These are phyloP conservation scores for rat (Rattus norvegicus) DNA, from an alignment of 2,113 vertebrate species.

Conservation along the genomic window DNA sequence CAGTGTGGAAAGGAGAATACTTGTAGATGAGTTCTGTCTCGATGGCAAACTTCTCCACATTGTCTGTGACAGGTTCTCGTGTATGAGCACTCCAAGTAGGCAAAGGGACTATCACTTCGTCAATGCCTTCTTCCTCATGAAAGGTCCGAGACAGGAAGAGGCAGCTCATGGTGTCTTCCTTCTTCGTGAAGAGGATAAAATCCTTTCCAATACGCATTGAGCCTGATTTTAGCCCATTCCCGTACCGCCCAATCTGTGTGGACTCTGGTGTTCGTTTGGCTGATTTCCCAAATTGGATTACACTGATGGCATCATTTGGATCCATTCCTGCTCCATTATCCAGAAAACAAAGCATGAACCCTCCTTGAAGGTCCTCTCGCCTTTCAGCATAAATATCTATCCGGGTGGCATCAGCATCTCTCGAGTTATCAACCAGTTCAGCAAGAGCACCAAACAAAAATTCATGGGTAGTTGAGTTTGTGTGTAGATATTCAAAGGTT, in stretches of 20 bases:
- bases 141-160: slow-evolving; percentile 97
- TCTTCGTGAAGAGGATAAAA: slow-evolving; percentile 98
- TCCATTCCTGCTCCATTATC: slow-evolving; percentile 99
- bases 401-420: slow-evolving; percentile 97
- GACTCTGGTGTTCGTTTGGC: slow-evolving; percentile 96
- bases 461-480: slow-evolving; percentile 93
- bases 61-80: slow-evolving; percentile 91
- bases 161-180: slow-evolving; percentile 93
- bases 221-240: slow-evolving; percentile 99
- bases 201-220: slow-evolving; percentile 99
- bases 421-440: slow-evolving; percentile 98
- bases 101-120: slow-evolving; percentile 98
- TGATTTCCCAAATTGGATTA: slow-evolving; percentile 99
- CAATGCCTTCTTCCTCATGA: slow-evolving; percentile 98
- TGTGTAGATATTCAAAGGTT: slow-evolving; percentile 15
- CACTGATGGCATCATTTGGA: slow-evolving; percentile 94
- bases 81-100: slow-evolving; percentile 93
- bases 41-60: slow-evolving; percentile 96
- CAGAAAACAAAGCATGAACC: slow-evolving; percentile 97
- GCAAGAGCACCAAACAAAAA: slow-evolving; percentile 99
- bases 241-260: slow-evolving; percentile 98
- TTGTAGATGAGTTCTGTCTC: slow-evolving; percentile 98
- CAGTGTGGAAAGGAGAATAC: slow-evolving; percentile 96
- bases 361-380: slow-evolving; percentile 91
- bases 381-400: slow-evolving; percentile 97